Evolutionary conservation across 1,140 invertebrate species (phyloP), one percentile per base, ranked within the genome.

Genomic region (Neuroterus valhalla): DNA sequence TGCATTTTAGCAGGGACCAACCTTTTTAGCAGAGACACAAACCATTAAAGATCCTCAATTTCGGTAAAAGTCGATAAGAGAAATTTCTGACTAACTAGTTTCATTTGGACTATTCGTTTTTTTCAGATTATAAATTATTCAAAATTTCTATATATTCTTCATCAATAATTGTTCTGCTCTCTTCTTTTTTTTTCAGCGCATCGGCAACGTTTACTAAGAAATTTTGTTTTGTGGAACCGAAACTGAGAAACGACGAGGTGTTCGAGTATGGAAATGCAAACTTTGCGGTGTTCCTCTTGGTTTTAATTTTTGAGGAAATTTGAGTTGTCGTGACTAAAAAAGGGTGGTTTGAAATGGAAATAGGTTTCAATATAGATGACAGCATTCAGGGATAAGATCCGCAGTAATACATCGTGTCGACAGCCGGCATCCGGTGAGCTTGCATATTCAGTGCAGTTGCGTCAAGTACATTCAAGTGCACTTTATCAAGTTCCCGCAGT

Each of bases 341-440:
- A 78, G 74, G 78, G 78, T 77, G 72, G 72, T 82, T 84, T 80
- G 83, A 80, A 82, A 84, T 84, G 81, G 82, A 88, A 87, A 88
- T 87, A 78, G 76, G 75, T 76, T 74, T 82, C 83, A 87, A 83
- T 89, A 88, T 87, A 83, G 83, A 87, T 86, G 86, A 87, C 85
- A 85, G 80, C 62, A 46, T 44, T 76, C 77, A 69, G 79, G 86
- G 82, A 88, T 88, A 88, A 89, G 87, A 88, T 87, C 85, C 85
- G 87, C 86, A 86, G 87, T 88, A 89, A 89, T 89, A 88, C 84
- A 88, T 88, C 86, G 87, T 81, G 83, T 76, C 83, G 87, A 88
- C 87, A 87, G 82, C 77, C 82, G 83, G 84, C 87, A 87, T 89
- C 87, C 87, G 87, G 87, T 82, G 83, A 83, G 80, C 85, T 84